Conservation (phyloP, 2,888 invertebrate genomes). For the Harpagoxenus sublaevis region DNA sequence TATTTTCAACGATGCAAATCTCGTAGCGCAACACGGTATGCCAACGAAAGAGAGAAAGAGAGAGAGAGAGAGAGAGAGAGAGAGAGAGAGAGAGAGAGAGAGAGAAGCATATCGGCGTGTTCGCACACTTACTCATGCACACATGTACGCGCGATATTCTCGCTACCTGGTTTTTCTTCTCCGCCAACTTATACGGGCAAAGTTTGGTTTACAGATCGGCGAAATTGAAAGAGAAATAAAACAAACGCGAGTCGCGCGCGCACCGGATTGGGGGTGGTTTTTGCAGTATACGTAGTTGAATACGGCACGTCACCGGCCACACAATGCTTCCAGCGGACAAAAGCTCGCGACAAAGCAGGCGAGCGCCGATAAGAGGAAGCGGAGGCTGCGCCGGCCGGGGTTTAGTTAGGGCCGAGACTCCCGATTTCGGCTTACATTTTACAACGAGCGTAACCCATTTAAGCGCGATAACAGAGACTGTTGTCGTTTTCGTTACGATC, state of each 20-base stretch:
- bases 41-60: neutral
- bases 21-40: conserved; percentile 15
- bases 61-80: no score
- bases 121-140: neutral
- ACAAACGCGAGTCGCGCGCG: conserved; percentile 56
- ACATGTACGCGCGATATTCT: neutral
- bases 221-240: conserved; percentile 58
- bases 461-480: conserved; percentile 73
- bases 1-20: conserved; percentile 42
- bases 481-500: conserved; percentile 46
- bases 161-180: conserved; percentile 6
- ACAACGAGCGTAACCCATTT: conserved; percentile 73
- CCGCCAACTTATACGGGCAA: conserved; percentile 42
- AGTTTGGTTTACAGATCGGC: conserved; percentile 52
- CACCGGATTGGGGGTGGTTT: conserved; percentile 56
- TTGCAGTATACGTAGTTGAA: conserved; percentile 54
- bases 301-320: conserved; percentile 64
- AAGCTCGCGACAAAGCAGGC: conserved; percentile 74
- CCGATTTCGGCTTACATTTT: conserved; percentile 70
- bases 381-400: conserved; percentile 39
- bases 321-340: conserved; percentile 73
- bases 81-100: neutral
- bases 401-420: conserved; percentile 56
- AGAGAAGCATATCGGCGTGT: neutral
- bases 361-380: conserved; percentile 65